phyloP scores from a whole-genome alignment of 2,113 vertebrate species.

The Casuarius casuarius region DNA sequence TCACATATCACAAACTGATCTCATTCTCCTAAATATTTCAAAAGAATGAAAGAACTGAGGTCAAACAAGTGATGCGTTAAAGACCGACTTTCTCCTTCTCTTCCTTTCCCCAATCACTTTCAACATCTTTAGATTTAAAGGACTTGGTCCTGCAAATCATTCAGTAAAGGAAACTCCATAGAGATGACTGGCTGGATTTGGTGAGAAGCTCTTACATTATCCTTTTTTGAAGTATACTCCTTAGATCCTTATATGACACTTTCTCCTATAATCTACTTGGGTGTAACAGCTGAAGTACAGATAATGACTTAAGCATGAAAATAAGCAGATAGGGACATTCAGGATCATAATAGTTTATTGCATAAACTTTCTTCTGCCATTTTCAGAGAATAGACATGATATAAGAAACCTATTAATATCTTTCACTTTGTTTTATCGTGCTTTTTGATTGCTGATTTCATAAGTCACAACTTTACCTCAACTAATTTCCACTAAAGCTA shows the following conservation, averaged over 20 bases:
- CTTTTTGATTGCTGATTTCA: not conserved
- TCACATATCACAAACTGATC: not conserved
- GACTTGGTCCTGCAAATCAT: not conserved
- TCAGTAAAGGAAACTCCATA: not conserved
- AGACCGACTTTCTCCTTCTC: not conserved
- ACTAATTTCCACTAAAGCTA: not conserved
- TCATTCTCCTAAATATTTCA: not conserved
- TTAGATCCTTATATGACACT: not conserved
- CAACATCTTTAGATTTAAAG: not conserved
- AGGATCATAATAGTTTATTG: not conserved
- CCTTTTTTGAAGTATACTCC: not conserved
- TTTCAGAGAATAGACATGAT: not conserved
- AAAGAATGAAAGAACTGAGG: not conserved
- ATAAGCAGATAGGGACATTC: not conserved
- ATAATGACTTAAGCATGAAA: not conserved
- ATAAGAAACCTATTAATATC: not conserved
- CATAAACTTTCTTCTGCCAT: not conserved
- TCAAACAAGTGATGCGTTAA: not conserved
- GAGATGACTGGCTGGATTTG: not conserved
- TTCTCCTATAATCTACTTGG: not conserved
- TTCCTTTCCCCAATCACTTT: not conserved
- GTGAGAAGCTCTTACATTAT: not conserved
- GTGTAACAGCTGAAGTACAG: not conserved
- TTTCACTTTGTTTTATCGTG: not conserved
- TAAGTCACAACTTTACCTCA: not conserved